Base-by-base conservation (phyloP, 2,888 invertebrate species). In the Acheta domesticus region DNA sequence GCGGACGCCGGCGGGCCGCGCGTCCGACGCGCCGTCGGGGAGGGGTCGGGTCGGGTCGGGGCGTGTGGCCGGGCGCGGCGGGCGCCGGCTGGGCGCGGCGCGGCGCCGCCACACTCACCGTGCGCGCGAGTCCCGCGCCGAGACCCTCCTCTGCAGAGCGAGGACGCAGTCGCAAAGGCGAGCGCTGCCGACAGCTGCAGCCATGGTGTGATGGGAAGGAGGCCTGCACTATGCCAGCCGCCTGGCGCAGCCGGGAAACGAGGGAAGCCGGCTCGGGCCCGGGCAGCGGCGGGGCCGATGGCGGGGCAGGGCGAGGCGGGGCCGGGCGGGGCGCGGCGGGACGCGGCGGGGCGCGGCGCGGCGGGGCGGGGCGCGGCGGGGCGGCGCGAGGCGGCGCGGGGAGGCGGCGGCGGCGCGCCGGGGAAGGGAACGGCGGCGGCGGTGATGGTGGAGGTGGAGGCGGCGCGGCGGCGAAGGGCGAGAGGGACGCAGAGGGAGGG, bases 121-220 rank as follows among this genome's bases (percentile, higher is more conserved):
- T 14, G 62, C 62, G 14, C 62, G n/a, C 62, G 62, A 14, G 62
- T 62, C 62, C 62, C 62, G 62, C 62, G 62, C 62, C 14, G 62
- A 14, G 62, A 19, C 62, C 19, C 62, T 14, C 16, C 62, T n/a
- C 62, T 14, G 62, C 62, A n/a, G 62, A 14, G 16, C 62, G 62
- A n/a, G 62, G 62, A 62, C 36, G n/a, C 62, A 62, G 62, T 62
- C 62, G 62, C 62, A 19, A n/a, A n/a, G 62, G 62, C 62, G 62
- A n/a, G 62, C 62, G 8, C 62, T n/a, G 62, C 62, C 16, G 16
- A 19, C 62, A 62, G 62, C n/a, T 62, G 62, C 62, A n/a, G 62
- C 62, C 62, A 62, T 62, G 62, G 62, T n/a, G 62, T 62, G 62
- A 62, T 62, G 62, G 62, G 62, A 62, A 62, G 62, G n/a, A 62